Conservation (phyloP, 1,140 invertebrate genomes). For the Episyrphus balteatus region DNA sequence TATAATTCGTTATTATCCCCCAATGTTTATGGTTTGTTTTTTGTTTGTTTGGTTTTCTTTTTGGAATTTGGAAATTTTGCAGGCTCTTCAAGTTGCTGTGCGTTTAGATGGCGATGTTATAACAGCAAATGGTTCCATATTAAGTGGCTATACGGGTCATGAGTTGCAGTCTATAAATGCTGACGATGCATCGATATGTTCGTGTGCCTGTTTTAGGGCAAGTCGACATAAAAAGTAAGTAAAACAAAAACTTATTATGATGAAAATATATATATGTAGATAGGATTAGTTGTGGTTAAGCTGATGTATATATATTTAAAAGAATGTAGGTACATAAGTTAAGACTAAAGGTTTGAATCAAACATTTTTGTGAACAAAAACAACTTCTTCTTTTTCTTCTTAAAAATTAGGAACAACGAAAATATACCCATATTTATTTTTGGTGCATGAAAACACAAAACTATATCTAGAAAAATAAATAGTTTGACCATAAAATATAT, state of each 20-base stretch:
- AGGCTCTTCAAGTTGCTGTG: slow-evolving; percentile 77
- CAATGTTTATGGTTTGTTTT: neutral
- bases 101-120: slow-evolving; percentile 91
- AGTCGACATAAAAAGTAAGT: slow-evolving; percentile 44
- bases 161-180: slow-evolving; percentile 45
- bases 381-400: no score
- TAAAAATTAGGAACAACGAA: no score
- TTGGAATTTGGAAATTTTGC: slow-evolving; percentile 16
- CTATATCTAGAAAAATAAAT: no score
- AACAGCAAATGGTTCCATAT: slow-evolving; percentile 73
- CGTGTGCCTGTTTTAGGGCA: slow-evolving; percentile 59
- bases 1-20: neutral
- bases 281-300: no score
- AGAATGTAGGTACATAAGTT: no score
- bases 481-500: no score
- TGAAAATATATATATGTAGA: no score
- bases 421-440: no score
- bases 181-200: slow-evolving; percentile 68
- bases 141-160: slow-evolving; percentile 52
- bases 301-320: no score
- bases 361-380: no score
- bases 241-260: slow-evolving; percentile 9
- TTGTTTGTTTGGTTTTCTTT: slow-evolving; percentile 1
- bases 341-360: no score
- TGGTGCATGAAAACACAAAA: no score